Conservation (phyloP, 2,888 invertebrate species). For the Coelopa pilipes region DNA sequence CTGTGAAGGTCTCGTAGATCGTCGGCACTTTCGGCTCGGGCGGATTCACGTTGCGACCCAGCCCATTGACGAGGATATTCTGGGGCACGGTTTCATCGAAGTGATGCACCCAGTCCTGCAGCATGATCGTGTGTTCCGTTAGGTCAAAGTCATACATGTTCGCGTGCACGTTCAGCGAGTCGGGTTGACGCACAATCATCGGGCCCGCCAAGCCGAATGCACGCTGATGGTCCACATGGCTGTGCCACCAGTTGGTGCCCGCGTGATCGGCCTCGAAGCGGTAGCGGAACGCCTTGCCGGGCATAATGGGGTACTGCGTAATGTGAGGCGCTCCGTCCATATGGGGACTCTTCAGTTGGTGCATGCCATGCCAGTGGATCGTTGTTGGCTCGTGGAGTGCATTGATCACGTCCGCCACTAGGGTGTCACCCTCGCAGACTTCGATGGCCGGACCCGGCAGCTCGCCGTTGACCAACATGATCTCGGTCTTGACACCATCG, state of each 20-base stretch:
- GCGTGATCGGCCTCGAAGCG: slow-evolving; percentile 57
- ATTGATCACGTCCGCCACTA: slow-evolving; percentile 60
- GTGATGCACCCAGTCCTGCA: slow-evolving; percentile 61
- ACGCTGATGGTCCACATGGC: slow-evolving; percentile 59
- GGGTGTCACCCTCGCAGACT: slow-evolving; percentile 59
- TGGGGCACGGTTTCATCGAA: slow-evolving; percentile 53
- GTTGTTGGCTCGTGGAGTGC: slow-evolving; percentile 59
- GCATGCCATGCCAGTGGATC: slow-evolving; percentile 63
- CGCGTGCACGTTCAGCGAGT: slow-evolving; percentile 52
- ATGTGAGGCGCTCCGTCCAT: slow-evolving; percentile 64
- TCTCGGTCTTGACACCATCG: slow-evolving; percentile 54
- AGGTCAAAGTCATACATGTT: slow-evolving; percentile 58
- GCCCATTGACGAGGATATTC: slow-evolving; percentile 59
- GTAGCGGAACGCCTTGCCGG: slow-evolving; percentile 61
- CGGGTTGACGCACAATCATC: slow-evolving; percentile 54
- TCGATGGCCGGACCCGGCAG: slow-evolving; percentile 58
- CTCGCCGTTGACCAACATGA: slow-evolving; percentile 59
- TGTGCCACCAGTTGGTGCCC: slow-evolving; percentile 64
- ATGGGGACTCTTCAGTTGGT: slow-evolving; percentile 56
- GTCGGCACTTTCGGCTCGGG: slow-evolving; percentile 43
- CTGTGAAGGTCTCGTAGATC: slow-evolving; percentile 54
- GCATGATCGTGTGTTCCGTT: slow-evolving; percentile 56
- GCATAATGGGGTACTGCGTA: slow-evolving; percentile 62
- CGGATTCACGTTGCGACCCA: slow-evolving; percentile 51
- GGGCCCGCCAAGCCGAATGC: slow-evolving; percentile 59